Evolutionary conservation across 2,888 invertebrate genomes (phyloP).

Genomic region (Hydriomena furcata): DNA sequence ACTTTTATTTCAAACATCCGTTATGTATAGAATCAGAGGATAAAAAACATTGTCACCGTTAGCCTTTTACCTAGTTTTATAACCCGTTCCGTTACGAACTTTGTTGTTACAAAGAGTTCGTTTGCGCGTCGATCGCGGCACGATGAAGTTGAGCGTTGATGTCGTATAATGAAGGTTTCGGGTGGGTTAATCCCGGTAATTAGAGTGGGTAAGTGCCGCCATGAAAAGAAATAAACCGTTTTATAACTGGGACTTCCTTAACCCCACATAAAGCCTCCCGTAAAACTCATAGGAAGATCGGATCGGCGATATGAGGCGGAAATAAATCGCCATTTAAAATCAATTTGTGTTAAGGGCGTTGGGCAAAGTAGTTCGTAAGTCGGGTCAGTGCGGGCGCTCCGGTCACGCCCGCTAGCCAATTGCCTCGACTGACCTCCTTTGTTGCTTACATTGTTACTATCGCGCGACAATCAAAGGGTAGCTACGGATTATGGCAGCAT

Average conservation of each 20-base stretch:
- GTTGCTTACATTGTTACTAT: conserved; percentile 45
- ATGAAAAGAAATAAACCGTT: conserved; percentile 80
- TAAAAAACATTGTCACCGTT: conserved; percentile 57
- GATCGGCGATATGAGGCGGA: conserved; percentile 81
- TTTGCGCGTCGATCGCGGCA: conserved; percentile 33
- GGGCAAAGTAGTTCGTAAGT: conserved; percentile 68
- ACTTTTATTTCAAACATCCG: conserved; percentile 68
- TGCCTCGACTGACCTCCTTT: conserved; percentile 38
- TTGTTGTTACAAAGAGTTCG: conserved; percentile 40
- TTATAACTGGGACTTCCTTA: conserved; percentile 79
- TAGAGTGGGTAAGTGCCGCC: conserved; percentile 62
- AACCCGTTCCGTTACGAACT: conserved; percentile 49
- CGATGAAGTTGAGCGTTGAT: conserved; percentile 41
- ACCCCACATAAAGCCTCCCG: conserved; percentile 77
- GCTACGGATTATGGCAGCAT: conserved; percentile 34
- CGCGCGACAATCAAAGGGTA: conserved; percentile 36
- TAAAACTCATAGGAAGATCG: conserved; percentile 82
- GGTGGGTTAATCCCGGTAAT: conserved; percentile 66
- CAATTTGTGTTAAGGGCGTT: conserved; percentile 81
- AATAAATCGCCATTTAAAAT: conserved; percentile 84
- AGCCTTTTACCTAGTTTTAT: conserved; percentile 54
- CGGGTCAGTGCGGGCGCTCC: conserved; percentile 48
- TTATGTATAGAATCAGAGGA: conserved; percentile 58
- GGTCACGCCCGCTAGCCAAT: conserved; percentile 47
- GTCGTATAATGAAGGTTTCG: conserved; percentile 55